These are phyloP conservation scores for Meloidogyne exigua DNA, from an alignment of 1,140 invertebrate genomes.

Conservation along the genomic window DNA sequence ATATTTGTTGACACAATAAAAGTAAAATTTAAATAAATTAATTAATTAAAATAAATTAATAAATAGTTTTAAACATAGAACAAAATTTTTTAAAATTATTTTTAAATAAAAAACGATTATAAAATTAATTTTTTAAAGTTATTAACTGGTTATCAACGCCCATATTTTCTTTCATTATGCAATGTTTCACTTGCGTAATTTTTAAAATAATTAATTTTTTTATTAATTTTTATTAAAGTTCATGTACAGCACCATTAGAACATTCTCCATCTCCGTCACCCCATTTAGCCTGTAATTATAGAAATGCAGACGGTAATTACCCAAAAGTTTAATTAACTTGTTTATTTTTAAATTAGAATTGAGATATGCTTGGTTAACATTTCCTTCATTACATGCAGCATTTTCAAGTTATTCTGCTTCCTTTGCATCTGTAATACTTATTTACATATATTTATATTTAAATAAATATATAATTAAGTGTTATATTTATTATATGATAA, in stretches of 20 bases:
- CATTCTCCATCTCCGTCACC: constrained; percentile 63
- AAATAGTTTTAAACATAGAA: too few relatives aligned
- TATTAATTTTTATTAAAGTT: constrained; percentile 39
- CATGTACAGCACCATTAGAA: constrained; percentile 61
- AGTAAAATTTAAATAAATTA: background rate
- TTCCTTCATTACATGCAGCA: constrained; percentile 62
- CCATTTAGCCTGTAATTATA: constrained; percentile 60
- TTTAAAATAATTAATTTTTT: constrained; percentile 3
- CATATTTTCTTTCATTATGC: constrained; percentile 62
- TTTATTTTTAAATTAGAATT: constrained; percentile 47
- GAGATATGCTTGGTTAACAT: constrained; percentile 63
- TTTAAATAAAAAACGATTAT: background rate
- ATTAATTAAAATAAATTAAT: background rate
- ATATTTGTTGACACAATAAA: constrained; percentile 62
- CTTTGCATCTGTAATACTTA: constrained; percentile 58
- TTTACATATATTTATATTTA: constrained; percentile 19
- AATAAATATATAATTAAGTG: constrained; percentile 36
- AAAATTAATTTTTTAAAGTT: constrained; percentile 42
- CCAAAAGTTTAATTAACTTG: background rate
- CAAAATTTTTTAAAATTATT: too few relatives aligned
- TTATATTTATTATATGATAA: constrained; percentile 64
- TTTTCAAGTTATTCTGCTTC: constrained; percentile 60
- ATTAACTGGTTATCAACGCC: constrained; percentile 61
- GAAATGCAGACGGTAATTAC: constrained; percentile 25
- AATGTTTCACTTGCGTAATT: constrained; percentile 59